Evolutionary conservation across 2,888 invertebrate genomes (phyloP), one percentile per base, ranked within the genome.

Genomic region (Amiota minor): DNA sequence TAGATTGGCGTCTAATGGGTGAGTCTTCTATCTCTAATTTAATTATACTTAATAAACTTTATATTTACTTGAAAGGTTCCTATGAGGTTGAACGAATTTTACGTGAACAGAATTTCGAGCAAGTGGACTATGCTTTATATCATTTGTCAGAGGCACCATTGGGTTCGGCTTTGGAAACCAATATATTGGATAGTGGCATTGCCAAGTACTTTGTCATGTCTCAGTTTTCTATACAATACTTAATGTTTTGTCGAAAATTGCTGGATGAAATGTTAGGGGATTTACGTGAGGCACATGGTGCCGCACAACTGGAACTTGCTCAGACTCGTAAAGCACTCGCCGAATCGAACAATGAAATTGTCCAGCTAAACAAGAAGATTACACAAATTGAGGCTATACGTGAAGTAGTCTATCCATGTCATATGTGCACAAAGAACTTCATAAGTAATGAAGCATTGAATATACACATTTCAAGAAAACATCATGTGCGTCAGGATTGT

Each of bases 1-100:
- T 90, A 49, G 89, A 90, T 70, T 90, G 89, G 89, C 86, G 88
- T 16, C 75, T 86, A 18, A 82, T 90, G 80, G 89, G 89, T 89
- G 81, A 77, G 70, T 71, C n/a, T 59, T 9, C 20, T 12, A 14
- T 47, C 55, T 12, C 61, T 9, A 14, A n/a, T 46, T 6, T 35
- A 35, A 35, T 35, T 8, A 35, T n/a, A 35, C 2, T 6, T 35
- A 35, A 35, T 35, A 45, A 64, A 11, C 4, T 16, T 10, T 23
- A 56, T 73, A 0, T 6, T 10, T 69, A 12, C 47, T 16, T 20
- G 4, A 1, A 0, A 90, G 90, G 89, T 9, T 83, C 88, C 0
- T 77, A 89, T n/a, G 89, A 90, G 78, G 80, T 88, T 9, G 88
- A 89, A 9, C 81, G 86, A 9, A 85, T 90, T 23, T 53, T 89